Percentiles rank a stretch among this genome's conserved stretches.
phyloP scores from a whole-genome alignment of 1,140 invertebrate species.

The Lepidurus couesii region DNA sequence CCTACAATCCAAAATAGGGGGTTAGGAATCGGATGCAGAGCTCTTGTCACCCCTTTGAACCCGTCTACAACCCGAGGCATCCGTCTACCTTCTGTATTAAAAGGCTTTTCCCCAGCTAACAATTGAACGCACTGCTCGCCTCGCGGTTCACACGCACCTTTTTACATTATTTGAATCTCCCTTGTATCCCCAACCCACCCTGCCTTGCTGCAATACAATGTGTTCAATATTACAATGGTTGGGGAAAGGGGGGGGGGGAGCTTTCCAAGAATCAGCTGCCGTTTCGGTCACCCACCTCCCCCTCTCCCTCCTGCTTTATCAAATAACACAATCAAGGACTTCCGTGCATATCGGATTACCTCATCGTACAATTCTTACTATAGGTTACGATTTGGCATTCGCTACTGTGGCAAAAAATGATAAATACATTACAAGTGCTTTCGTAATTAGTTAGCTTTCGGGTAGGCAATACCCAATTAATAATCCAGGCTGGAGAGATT shows the following conservation, averaged over 20 bases:
- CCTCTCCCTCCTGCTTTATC: not conserved
- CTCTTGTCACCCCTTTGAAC: not conserved
- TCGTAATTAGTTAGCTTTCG: too few relatives aligned
- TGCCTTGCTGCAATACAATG: not conserved
- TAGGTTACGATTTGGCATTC: not conserved
- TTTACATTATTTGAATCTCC: not conserved
- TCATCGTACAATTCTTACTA: not conserved
- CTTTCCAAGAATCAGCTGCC: not conserved
- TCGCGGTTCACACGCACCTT: conserved; percentile 9
- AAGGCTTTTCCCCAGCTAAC: not conserved
- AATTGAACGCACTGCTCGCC: conserved; percentile 11
- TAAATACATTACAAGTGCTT: not conserved
- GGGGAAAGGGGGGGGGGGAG: not conserved
- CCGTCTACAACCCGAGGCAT: not conserved
- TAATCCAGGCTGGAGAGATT: too few relatives aligned
- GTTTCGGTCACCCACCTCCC: not conserved
- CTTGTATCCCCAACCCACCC: not conserved
- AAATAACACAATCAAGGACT: conserved; percentile 11
- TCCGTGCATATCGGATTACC: conserved; percentile 5
- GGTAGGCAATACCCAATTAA: too few relatives aligned
- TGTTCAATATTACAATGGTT: not conserved
- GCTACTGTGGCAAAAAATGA: not conserved
- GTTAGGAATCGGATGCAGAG: not conserved
- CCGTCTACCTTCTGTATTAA: not conserved
- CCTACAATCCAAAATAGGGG: not conserved